Evolutionary conservation across 2,797 vertebrate genomes (phyloP), one percentile per base, ranked within the genome.

Genomic region (Protonibea diacanthus): DNA sequence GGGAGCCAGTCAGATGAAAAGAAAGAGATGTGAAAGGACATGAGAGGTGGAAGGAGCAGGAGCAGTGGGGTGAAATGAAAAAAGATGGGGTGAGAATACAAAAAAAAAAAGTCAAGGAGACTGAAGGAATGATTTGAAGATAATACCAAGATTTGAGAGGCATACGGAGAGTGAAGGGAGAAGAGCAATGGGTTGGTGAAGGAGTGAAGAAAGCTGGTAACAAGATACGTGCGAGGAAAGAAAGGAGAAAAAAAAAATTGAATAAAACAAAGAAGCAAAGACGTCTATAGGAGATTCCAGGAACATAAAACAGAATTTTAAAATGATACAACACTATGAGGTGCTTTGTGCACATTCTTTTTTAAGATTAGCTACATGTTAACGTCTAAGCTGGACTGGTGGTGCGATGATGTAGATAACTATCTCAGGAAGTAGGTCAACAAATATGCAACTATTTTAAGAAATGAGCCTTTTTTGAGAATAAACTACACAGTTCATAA

Each of bases 11-110:
- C 73, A 78, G 70, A 84, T 80, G 74, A 81, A 86, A 40, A 75
- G 71, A 66, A 44, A 74, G 60, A 82, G 81, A 90, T 82, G 81
- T 85, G 71, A 85, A 90, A 86, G 82, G 82, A 86, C 80, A 53
- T 45, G 40, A 74, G 68, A 75, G 75, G 60, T 85, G 84, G 60
- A 62, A 23, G 40, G 47, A 82, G 63, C 60, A n/a, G 45, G 74
- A 60, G 81, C 64, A 73, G 40, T 33, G 62, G 73, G 76, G 81
- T 70, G 13, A 86, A 86, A 90, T 78, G 71, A 60, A 67, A 78
- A 83, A 81, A 67, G 44, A 83, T 45, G 42, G 53, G 48, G 71
- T 71, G 38, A 74, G 74, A 83, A 72, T 45, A 53, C 38, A 9
- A 42, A 74, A 53, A 38, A 45, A 69, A 76, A 73, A 67, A 66